phyloP scores from a whole-genome alignment of 2,797 vertebrate genomes.

The Neostethus bicornis region DNA sequence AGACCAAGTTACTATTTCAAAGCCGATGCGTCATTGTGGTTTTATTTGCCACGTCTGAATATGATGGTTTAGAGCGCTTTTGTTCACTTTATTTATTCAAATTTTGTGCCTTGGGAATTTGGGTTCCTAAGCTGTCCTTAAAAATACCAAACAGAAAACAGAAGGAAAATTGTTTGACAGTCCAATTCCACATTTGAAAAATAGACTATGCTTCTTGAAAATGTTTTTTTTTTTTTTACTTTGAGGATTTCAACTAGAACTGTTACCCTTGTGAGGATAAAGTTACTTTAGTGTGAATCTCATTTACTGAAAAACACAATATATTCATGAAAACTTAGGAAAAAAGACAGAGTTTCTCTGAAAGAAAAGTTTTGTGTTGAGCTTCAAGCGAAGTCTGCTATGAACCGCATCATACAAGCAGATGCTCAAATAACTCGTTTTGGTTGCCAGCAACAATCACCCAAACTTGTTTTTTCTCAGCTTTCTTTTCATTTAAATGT shows the following conservation, averaged over 20 bases:
- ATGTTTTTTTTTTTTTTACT: too few relatives aligned
- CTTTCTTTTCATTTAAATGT: conserved; percentile 27
- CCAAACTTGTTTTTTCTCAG: background rate
- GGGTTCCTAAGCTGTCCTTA: background rate
- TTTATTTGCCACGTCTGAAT: background rate
- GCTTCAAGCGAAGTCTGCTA: background rate
- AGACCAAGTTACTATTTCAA: background rate
- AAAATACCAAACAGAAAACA: background rate
- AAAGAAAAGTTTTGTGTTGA: background rate
- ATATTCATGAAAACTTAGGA: background rate
- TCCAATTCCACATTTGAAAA: too few relatives aligned
- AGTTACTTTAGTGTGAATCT: background rate
- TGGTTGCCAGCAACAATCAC: background rate
- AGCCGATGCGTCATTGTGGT: background rate
- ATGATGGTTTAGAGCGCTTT: too few relatives aligned
- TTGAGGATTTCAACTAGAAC: background rate
- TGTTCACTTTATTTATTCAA: too few relatives aligned
- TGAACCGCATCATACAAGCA: background rate
- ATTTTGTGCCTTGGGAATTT: background rate
- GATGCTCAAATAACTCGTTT: background rate
- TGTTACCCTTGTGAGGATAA: background rate
- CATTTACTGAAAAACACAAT: background rate
- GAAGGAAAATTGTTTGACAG: background rate
- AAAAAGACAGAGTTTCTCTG: background rate
- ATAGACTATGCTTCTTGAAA: background rate